These are phyloP conservation scores for Euzophera pinguis DNA, from an alignment of 2,888 invertebrate species.

Conservation along the genomic window DNA sequence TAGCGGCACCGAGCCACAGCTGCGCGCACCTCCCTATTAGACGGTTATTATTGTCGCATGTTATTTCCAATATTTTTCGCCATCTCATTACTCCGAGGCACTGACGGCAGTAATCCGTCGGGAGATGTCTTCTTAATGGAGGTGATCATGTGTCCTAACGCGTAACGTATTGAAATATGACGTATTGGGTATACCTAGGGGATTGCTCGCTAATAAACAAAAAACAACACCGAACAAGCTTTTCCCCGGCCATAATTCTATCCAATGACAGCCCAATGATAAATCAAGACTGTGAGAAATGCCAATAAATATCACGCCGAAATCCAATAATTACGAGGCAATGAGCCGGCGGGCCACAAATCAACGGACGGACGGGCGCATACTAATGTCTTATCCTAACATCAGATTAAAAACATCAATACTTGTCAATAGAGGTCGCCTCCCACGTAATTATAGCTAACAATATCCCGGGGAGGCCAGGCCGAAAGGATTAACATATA, in stretches of 20 bases:
- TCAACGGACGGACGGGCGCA: conserved; percentile 66
- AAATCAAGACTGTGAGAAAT: conserved; percentile 71
- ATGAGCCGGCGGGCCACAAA: conserved; percentile 74
- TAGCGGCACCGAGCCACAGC: conserved; percentile 50
- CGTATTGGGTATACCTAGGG: conserved; percentile 68
- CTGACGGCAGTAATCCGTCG: conserved; percentile 71
- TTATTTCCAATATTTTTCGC: conserved; percentile 73
- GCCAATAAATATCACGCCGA: conserved; percentile 75
- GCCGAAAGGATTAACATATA: conserved; percentile 75
- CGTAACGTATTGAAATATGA: conserved; percentile 74
- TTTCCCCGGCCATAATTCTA: conserved; percentile 53
- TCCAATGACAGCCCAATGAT: conserved; percentile 62
- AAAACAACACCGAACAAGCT: conserved; percentile 40
- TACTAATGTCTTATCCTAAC: conserved; percentile 78
- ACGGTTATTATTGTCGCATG: conserved; percentile 64
- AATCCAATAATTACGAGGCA: conserved; percentile 77
- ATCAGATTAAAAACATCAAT: conserved; percentile 80
- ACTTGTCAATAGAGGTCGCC: conserved; percentile 77
- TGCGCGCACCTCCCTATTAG: conserved; percentile 49
- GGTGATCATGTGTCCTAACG: conserved; percentile 74
- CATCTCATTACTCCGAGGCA: conserved; percentile 70
- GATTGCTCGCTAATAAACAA: conserved; percentile 62
- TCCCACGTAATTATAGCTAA: conserved; percentile 78
- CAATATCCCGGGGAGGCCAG: conserved; percentile 73
- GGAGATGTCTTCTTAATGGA: conserved; percentile 71